phyloP scores from a whole-genome alignment of 2,113 vertebrate species.

The Boulengerochromis microlepis region DNA sequence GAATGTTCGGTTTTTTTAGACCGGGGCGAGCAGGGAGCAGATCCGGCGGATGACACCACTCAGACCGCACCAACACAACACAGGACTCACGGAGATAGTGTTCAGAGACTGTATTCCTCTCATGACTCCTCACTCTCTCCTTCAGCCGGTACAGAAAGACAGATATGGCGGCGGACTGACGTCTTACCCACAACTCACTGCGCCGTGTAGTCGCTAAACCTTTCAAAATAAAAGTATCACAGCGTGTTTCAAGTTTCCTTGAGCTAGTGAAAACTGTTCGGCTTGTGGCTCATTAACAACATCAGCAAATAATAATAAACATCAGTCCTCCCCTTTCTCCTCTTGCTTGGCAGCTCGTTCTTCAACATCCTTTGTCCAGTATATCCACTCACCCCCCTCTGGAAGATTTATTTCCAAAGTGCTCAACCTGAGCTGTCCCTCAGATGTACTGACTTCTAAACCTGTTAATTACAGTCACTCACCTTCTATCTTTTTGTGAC shows the following conservation, averaged over 20 bases:
- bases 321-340: not conserved
- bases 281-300: not conserved
- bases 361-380: not conserved
- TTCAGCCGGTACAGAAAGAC: slow-evolving; percentile 34
- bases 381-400: not conserved
- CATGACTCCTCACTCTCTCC: slow-evolving; percentile 62
- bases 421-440: not conserved
- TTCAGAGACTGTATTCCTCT: slow-evolving; percentile 55
- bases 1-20: not conserved
- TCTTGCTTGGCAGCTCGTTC: not conserved
- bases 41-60: fast-evolving
- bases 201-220: not conserved
- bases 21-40: not conserved
- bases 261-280: not conserved
- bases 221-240: not conserved
- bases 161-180: slow-evolving; percentile 6
- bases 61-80: not conserved
- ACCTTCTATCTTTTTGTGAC: not conserved
- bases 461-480: not conserved
- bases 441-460: not conserved
- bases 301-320: not conserved
- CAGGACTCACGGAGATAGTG: slow-evolving; percentile 56
- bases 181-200: slow-evolving; percentile 56
- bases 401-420: not conserved
- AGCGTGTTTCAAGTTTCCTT: not conserved